Evolutionary conservation across 1,140 invertebrate species (phyloP).

Genomic region (Acromyrmex heyeri): DNA sequence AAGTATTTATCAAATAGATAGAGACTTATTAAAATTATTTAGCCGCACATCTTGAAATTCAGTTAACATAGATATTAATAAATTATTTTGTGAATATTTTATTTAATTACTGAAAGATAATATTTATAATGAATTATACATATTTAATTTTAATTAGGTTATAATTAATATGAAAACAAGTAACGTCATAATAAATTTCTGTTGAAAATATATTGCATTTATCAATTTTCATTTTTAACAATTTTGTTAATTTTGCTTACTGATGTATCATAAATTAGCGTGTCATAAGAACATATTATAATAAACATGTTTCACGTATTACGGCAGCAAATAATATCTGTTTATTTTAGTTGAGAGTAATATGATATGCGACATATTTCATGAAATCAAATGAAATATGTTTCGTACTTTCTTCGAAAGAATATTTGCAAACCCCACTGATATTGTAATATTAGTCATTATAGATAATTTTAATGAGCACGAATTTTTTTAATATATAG

Average conservation of each 20-base stretch:
- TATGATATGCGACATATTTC: neutral
- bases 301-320: slow-evolving; percentile 19
- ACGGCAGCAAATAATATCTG: slow-evolving; percentile 20
- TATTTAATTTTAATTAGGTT: slow-evolving; percentile 33
- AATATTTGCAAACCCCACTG: neutral
- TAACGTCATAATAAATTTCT: slow-evolving; percentile 19
- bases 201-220: slow-evolving; percentile 21
- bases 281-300: slow-evolving; percentile 1
- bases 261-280: slow-evolving; percentile 14
- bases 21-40: neutral
- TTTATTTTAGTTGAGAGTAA: slow-evolving; percentile 41
- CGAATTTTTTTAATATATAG: neutral
- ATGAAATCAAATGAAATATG: slow-evolving; percentile 4
- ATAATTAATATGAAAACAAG: slow-evolving; percentile 14
- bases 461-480: neutral
- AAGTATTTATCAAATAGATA: neutral
- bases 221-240: slow-evolving; percentile 15
- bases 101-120: slow-evolving; percentile 11
- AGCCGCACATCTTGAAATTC: slow-evolving; percentile 3
- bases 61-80: slow-evolving; percentile 2
- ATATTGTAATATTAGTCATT: neutral
- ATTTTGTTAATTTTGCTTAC: slow-evolving; percentile 21
- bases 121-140: slow-evolving; percentile 15
- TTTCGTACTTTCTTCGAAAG: slow-evolving; percentile 6
- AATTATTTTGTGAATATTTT: neutral